Evolutionary conservation across 2,113 vertebrate species (phyloP), one percentile per base, ranked within the genome.

Genomic region (Carassius carassius): DNA sequence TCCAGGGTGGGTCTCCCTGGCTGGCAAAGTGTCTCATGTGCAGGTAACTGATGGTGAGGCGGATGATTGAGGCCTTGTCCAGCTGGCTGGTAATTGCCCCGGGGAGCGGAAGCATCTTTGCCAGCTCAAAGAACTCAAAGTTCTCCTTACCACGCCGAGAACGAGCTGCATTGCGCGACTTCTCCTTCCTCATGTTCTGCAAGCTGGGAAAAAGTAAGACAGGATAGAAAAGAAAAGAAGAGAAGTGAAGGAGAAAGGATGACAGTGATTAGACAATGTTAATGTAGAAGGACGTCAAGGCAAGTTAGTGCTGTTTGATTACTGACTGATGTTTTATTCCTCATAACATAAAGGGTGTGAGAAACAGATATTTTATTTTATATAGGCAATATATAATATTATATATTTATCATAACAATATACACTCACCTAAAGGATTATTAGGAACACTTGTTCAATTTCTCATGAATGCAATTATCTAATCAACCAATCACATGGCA

Each of bases 51-150:
- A 97, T 97, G 91, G 96, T 97, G 81, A 97, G 95, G 41, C 96
- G 94, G 89, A 97, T 97, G 91, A 97, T 95, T 0, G 96, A 97
- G 70, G 96, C 96, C 89, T 97, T 97, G 93, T 97, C 96, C 91
- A 97, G 93, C 91, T 97, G 96, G 92, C 96, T 97, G 56, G 96
- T 96, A 92, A 97, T 97, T 90, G 96, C 96, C 0, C 96, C 96
- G 0, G 96, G 96, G 79, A 97, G 90, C 2, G 96, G 96, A 82
- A 97, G 90, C 94, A 97, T 95, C 93, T 97, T 97, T 63, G 96
- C 96, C 93, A 97, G 90, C 91, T 97, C 96, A 9, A 97, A 97
- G 91, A 97, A 97, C 94, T 97, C 96, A 13, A 97, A 96, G 89
- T 97, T 97, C 89, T 97, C 96, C 89, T 97, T 97, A 21, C 96